A percentile compares a stretch with the other conserved stretches of the same genome.
Evolutionary conservation across 64 coral and sea anemone genomes (phyloP).

Genomic region (Montipora foliosa): DNA sequence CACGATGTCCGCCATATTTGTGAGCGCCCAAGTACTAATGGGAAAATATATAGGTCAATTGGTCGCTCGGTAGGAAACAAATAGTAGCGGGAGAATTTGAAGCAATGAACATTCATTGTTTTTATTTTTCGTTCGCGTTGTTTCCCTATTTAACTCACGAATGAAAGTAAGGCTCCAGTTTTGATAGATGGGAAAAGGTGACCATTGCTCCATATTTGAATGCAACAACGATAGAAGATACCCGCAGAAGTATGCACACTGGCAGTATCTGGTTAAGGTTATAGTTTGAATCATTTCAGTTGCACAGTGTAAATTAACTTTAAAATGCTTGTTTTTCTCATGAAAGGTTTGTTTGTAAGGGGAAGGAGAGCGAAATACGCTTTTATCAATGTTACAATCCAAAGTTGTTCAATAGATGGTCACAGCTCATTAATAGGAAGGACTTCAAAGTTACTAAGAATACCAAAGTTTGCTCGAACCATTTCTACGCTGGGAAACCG

Average conservation of each 20-base stretch:
- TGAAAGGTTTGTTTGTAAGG: constrained; percentile 31
- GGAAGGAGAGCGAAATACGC: constrained; percentile 37
- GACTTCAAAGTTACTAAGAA: constrained; percentile 52
- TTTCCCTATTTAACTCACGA: constrained; percentile 38
- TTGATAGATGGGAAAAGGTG: constrained; percentile 50
- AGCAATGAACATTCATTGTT: neutral
- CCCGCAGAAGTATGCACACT: constrained; percentile 31
- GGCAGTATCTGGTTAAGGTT: constrained; percentile 49
- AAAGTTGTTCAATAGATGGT: constrained; percentile 60
- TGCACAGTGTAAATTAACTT: neutral
- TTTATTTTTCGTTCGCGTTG: neutral
- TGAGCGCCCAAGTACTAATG: too few species aligned
- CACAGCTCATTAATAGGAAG: constrained; percentile 64
- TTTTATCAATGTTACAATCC: constrained; percentile 24
- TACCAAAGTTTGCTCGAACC: constrained; percentile 62
- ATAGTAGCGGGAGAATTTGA: neutral
- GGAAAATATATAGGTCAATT: neutral
- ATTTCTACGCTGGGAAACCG: constrained; percentile 51
- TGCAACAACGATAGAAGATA: constrained; percentile 56
- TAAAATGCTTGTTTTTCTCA: neutral
- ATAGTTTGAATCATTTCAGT: neutral
- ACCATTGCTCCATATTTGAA: constrained; percentile 62
- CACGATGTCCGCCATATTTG: too few species aligned
- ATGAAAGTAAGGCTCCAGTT: constrained; percentile 26
- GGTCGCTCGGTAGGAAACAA: constrained; percentile 12